Evolutionary conservation across 2,797 vertebrate species (phyloP), one percentile per base, ranked within the genome.

Genomic region (Characodon lateralis): DNA sequence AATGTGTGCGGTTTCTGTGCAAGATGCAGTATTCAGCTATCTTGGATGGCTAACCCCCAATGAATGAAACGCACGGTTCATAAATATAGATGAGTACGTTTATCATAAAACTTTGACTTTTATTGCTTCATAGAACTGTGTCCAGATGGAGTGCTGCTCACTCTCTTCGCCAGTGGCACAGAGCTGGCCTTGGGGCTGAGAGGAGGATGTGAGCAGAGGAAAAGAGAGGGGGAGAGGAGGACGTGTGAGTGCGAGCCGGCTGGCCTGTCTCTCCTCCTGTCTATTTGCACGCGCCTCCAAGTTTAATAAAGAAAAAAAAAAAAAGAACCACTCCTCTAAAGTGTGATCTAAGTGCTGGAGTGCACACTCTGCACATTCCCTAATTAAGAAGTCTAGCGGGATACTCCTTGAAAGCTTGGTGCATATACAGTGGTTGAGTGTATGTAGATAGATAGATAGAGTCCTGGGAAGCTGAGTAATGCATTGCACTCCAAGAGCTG

Each of bases 311-410:
- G 89, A 87, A 88, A 87, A 89, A 89, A 61, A 66, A n/a, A 46
- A 43, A 46, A 84, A 81, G 82, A 87, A 58, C 59, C 76, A 77
- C 90, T 91, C 81, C 87, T 92, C 91, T 87, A 88, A 81, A 91
- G 87, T 87, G 83, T 83, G 90, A 94, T 92, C 89, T 89, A 92
- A 94, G 91, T 88, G 86, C 89, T 91, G 88, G 85, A 90, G 87
- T 92, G 91, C 89, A 84, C 80, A 91, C 85, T 82, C 89, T 89
- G 93, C 92, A 94, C 91, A 91, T 92, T 89, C 88, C 78, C 89
- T 94, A 94, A 95, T 95, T 93, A 94, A 94, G 91, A 87, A 85
- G 86, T 91, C 93, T 88, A 84, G 79, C 80, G 92, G 92, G 93
- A 93, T 79, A 87, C 87, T 91, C 73, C 76, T 78, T 87, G 88